A percentile compares a stretch with the other conserved stretches of the same genome.
Conservation (phyloP, 2,113 vertebrate species). For the Lepidothrix coronata region DNA sequence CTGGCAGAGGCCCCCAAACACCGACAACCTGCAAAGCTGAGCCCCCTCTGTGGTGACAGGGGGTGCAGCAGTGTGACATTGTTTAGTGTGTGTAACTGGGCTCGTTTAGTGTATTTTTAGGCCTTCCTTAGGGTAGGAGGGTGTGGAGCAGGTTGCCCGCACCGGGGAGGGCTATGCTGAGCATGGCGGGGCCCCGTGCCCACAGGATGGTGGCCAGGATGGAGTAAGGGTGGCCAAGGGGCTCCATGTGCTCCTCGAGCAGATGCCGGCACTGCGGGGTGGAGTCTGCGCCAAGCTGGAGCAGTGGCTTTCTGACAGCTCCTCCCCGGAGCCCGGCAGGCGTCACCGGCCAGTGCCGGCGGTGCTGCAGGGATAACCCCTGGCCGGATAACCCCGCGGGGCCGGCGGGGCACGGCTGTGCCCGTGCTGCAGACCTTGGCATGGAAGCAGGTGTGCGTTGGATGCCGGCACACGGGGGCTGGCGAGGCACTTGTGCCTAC, state of each 20-base stretch:
- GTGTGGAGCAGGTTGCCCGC: background rate
- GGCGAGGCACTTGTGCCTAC: accelerated
- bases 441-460: accelerated
- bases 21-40: background rate
- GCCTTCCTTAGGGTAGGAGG: background rate
- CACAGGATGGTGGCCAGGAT: accelerated
- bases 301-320: background rate
- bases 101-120: background rate
- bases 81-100: accelerated
- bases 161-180: accelerated
- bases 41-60: background rate
- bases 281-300: background rate
- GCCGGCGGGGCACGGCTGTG: accelerated
- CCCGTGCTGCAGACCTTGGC: accelerated
- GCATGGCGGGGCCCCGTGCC: accelerated
- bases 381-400: accelerated
- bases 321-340: background rate
- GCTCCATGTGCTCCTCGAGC: background rate
- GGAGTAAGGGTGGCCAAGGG: background rate
- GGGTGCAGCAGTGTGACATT: accelerated
- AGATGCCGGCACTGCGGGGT: background rate
- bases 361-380: background rate
- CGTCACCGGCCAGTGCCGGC: accelerated
- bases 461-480: accelerated
- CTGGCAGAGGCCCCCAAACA: accelerated